Percentiles rank a stretch among this genome's conserved stretches.
Conservation (phyloP, 2,113 vertebrate species). For the Perccottus glenii region DNA sequence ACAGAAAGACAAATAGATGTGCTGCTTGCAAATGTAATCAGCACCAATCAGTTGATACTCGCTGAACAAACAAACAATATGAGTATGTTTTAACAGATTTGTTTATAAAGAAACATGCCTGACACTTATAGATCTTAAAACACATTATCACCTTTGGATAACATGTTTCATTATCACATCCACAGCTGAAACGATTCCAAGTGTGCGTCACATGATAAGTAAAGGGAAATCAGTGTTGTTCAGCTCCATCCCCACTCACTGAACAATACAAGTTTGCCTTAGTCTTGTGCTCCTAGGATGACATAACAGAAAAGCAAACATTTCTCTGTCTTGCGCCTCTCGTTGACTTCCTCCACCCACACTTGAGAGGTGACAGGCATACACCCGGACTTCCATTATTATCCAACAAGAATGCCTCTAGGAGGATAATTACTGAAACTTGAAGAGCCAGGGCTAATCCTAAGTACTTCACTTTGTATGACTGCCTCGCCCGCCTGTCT, state of each 20-base stretch:
- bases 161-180: constrained; percentile 62
- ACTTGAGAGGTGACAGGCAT: constrained; percentile 79
- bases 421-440: constrained; percentile 83
- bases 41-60: constrained; percentile 23
- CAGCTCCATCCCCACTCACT: constrained; percentile 20
- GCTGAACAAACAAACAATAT: constrained; percentile 27
- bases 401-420: constrained; percentile 77
- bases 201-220: constrained; percentile 19
- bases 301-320: constrained; percentile 80
- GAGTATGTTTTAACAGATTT: constrained; percentile 48
- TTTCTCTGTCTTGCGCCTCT: constrained; percentile 71
- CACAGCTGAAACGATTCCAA: constrained; percentile 32
- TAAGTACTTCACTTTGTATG: constrained; percentile 79
- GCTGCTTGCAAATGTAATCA: constrained; percentile 35
- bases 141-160: constrained; percentile 51
- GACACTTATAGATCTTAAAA: constrained; percentile 45
- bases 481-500: constrained; percentile 77
- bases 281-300: constrained; percentile 67
- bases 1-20: background rate
- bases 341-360: constrained; percentile 71
- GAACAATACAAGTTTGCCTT: constrained; percentile 58
- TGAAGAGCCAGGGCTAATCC: constrained; percentile 80
- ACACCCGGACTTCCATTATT: constrained; percentile 77
- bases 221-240: constrained; percentile 11
- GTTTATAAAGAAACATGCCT: constrained; percentile 54